Base-by-base conservation (phyloP, 2,888 invertebrate genomes). In the Hydrotaea cyrtoneurina region DNA sequence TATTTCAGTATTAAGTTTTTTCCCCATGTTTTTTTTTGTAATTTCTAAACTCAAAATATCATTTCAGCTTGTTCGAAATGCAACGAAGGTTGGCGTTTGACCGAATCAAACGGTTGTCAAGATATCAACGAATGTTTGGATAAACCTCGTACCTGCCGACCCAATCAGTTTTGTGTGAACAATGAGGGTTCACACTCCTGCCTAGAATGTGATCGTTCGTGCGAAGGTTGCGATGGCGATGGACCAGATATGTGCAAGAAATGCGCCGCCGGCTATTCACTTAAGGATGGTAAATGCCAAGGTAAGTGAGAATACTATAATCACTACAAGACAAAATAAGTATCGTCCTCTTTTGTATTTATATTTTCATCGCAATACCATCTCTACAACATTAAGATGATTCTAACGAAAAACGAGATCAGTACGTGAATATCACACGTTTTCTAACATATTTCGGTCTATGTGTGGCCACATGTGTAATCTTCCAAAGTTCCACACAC, bases 201-300 rank as follows among this genome's bases (percentile, higher is more conserved):
- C 77, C 87, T 92, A 53, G 95, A 94, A 73, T 98, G 98, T 93
- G 97, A 98, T 92, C 95, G 94, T 88, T 94, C 98, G 0, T 98
- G 98, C 90, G 93, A 94, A 66, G 95, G 96, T 0, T 98, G 98
- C 90, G 94, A 95, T 75, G 97, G 97, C 0, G 97, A 97, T 92
- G 98, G 98, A 0, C 97, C 98, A 0, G 98, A 98, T 91, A 96
- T 97, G 95, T 98, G 98, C 92, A 93, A 94, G 39, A 93, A 94
- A 89, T 98, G 98, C 93, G 95, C 96, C 0, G 93, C 94, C 17
- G 97, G 96, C 7, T 97, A 94, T 91, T 93, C 93, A 11, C 93
- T 95, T 85, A 94, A 95, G 86, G 96, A 96, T 82, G 96, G 96
- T 85, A 94, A 96, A 86, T 98, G 98, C 92, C 93, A 96, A 85